phyloP scores from a whole-genome alignment of 2,888 invertebrate genomes.

The Erebia ligea region DNA sequence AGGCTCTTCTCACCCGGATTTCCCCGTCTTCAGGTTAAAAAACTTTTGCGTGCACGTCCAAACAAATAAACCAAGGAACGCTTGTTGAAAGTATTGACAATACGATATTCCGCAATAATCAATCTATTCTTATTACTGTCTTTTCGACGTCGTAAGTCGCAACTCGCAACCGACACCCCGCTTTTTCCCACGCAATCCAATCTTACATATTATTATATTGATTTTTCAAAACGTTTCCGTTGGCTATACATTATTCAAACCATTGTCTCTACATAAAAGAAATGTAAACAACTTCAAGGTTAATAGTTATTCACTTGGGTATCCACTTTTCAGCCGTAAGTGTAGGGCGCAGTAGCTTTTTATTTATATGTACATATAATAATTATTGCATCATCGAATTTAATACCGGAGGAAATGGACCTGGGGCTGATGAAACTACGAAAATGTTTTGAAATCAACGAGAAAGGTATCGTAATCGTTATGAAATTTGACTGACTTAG shows the following conservation, averaged over 20 bases:
- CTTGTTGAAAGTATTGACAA: too few species aligned
- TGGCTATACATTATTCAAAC: background rate
- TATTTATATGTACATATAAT: background rate
- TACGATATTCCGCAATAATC: too few species aligned
- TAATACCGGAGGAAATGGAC: background rate
- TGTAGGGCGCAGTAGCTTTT: background rate
- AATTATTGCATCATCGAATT: slow-evolving; percentile 8
- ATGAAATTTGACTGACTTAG: background rate
- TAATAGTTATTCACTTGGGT: background rate
- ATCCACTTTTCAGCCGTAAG: background rate
- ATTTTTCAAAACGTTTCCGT: background rate
- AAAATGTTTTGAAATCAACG: background rate
- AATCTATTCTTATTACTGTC: background rate
- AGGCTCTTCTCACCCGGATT: too few species aligned
- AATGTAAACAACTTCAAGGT: slow-evolving; percentile 20
- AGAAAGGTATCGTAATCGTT: background rate
- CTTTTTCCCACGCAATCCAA: background rate
- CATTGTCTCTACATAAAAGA: background rate
- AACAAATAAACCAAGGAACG: too few species aligned
- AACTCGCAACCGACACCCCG: too few species aligned
- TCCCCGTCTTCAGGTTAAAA: too few species aligned
- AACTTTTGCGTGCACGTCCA: too few species aligned
- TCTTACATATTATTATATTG: background rate
- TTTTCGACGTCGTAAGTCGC: background rate
- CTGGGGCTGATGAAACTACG: background rate